Evolutionary conservation across 2,113 vertebrate genomes (phyloP), one percentile per base, ranked within the genome.

Genomic region (Thunnus thynnus): DNA sequence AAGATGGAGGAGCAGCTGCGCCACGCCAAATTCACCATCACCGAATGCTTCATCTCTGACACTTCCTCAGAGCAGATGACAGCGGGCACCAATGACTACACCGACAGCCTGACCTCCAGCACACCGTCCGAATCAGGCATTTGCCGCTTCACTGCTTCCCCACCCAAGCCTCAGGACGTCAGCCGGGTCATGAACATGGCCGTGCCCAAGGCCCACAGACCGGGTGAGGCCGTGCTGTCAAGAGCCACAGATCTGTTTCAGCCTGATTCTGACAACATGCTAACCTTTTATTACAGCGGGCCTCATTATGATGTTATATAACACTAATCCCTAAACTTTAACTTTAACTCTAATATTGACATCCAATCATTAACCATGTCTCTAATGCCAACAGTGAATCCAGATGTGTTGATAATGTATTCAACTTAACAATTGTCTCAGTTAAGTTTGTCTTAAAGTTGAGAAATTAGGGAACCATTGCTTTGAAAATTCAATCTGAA

Each of bases 1-100:
- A 99, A 99, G 92, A 98, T 99, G 98, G 98, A 99, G 94, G 98
- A 99, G 83, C 98, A 99, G 93, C 95, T 99, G 88, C 94, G 98
- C 62, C 98, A 99, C 2, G 98, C 98, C 92, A 99, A 99, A 92
- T 99, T 99, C 95, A 99, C 98, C 93, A 98, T 99, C 95, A 99
- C 98, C 0, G 98, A 99, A 76, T 99, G 98, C 95, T 99, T 99
- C 96, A 99, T 99, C 86, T 99, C 98, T 1, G 98, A 99, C 95
- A 99, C 98, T 0, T 99, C 98, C 0, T 99, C 98, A 0, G 98
- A 99, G 93, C 98, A 99, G 95, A 95, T 99, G 94, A 98, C 98
- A 48, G 97, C 98, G 73, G 98, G 98, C 94, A 99, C 98, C 86
- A 99, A 99, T 5, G 98, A 99, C 93, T 99, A 99, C 96, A 99